phyloP scores from a whole-genome alignment of 64 coral and sea anemone genomes.

The Actinia equina region DNA sequence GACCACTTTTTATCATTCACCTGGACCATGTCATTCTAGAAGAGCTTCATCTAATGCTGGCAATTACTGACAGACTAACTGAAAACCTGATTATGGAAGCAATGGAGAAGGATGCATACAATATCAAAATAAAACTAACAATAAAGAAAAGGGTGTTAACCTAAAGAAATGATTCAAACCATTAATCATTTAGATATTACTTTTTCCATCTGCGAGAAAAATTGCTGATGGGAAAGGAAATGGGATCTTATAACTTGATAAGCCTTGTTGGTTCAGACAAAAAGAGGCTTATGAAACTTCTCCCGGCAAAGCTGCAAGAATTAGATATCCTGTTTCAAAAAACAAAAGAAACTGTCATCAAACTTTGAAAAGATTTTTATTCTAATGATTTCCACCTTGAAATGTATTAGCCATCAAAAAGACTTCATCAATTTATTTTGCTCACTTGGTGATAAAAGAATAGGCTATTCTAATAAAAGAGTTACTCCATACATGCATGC shows the following conservation, averaged over 20 bases:
- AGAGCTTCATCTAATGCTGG: slow-evolving; percentile 61
- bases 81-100: slow-evolving; percentile 57
- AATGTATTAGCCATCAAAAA: slow-evolving; percentile 24
- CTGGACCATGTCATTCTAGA: slow-evolving; percentile 57
- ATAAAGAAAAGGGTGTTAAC: slow-evolving; percentile 1
- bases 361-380: slow-evolving; percentile 24
- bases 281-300: slow-evolving; percentile 22
- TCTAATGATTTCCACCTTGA: background rate
- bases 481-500: slow-evolving; percentile 61
- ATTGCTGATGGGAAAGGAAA: slow-evolving; percentile 33
- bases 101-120: slow-evolving; percentile 50
- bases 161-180: slow-evolving; percentile 12
- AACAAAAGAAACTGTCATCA: background rate
- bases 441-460: slow-evolving; percentile 38
- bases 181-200: slow-evolving; percentile 34
- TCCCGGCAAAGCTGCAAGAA: slow-evolving; percentile 6
- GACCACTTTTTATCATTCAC: slow-evolving; percentile 15
- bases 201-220: slow-evolving; percentile 22
- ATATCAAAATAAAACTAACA: slow-evolving; percentile 12
- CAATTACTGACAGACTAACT: slow-evolving; percentile 41
- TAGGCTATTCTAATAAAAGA: slow-evolving; percentile 23
- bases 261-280: slow-evolving; percentile 35
- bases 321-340: background rate
- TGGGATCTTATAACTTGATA: slow-evolving; percentile 12
- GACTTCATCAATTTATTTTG: slow-evolving; percentile 42